These are phyloP conservation scores for Perccottus glenii DNA, from an alignment of 2,113 vertebrate genomes.

Conservation along the genomic window DNA sequence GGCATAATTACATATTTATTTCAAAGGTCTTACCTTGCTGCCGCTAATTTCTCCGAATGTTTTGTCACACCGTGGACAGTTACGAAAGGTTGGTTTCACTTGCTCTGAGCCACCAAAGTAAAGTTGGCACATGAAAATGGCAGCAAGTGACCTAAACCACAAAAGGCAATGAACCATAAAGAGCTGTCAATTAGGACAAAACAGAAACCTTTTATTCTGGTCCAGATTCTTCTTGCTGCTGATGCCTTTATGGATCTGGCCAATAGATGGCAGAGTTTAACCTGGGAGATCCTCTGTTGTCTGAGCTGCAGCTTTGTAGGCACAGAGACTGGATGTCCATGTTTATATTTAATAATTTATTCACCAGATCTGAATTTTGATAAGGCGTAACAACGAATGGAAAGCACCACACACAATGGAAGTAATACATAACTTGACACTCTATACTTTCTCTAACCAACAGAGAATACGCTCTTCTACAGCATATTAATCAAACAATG, in stretches of 20 bases:
- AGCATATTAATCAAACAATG: constrained; percentile 67
- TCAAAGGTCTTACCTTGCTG: constrained; percentile 35
- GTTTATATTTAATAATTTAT: constrained; percentile 3
- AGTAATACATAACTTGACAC: constrained; percentile 3
- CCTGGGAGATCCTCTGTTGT: not conserved
- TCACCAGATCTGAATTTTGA: constrained; percentile 4
- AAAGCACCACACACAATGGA: not conserved
- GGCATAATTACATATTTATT: constrained; percentile 59
- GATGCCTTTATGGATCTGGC: not conserved
- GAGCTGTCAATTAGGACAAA: constrained; percentile 41
- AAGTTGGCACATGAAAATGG: constrained; percentile 20
- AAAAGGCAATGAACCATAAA: constrained; percentile 54
- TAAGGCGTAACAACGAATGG: constrained; percentile 1
- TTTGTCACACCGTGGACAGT: constrained; percentile 47
- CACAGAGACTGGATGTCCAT: not conserved
- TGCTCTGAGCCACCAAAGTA: constrained; percentile 46
- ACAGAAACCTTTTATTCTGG: constrained; percentile 16
- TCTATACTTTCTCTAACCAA: constrained; percentile 12
- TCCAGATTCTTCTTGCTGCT: not conserved
- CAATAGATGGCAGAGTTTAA: constrained; percentile 9
- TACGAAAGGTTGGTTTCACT: constrained; percentile 35
- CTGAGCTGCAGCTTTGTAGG: not conserved
- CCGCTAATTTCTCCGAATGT: constrained; percentile 57
- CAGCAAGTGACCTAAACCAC: constrained; percentile 47
- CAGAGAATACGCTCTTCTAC: constrained; percentile 43